A percentile compares a stretch with the other conserved stretches of the same genome.
These are phyloP conservation scores for Ceyx erithaca DNA, from an alignment of 2,797 vertebrate genomes.

Conservation along the genomic window DNA sequence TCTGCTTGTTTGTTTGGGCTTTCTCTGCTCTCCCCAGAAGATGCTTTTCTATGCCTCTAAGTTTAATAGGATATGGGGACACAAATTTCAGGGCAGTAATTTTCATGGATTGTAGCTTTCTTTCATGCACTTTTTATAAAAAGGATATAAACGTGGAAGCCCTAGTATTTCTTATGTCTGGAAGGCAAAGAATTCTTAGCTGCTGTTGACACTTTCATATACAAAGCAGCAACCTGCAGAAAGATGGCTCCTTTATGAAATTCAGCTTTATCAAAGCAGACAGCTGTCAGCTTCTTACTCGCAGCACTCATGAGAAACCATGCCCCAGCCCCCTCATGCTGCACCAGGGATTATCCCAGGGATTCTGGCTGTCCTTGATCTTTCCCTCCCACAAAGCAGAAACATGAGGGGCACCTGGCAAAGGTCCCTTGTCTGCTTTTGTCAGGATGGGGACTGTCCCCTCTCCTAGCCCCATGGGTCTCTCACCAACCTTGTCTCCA, in stretches of 20 bases:
- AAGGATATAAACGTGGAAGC: background rate
- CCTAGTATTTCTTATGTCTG: background rate
- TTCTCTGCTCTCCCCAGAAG: background rate
- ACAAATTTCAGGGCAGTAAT: conserved; percentile 27
- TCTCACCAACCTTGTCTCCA: background rate
- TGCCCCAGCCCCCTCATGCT: background rate
- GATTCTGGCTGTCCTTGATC: background rate
- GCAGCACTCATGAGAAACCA: background rate
- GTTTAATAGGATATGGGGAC: conserved; percentile 2
- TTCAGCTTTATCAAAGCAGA: conserved; percentile 61
- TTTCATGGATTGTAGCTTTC: conserved; percentile 20
- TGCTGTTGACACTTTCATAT: background rate
- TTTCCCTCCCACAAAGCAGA: background rate
- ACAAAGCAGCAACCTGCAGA: conserved; percentile 29
- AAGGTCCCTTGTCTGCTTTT: background rate
- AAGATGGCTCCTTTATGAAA: conserved; percentile 29
- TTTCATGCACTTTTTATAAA: background rate
- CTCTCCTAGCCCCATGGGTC: background rate
- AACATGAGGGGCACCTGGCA: background rate
- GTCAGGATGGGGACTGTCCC: no score
- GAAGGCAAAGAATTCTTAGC: conserved; percentile 46
- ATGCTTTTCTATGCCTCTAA: background rate
- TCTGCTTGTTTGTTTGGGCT: background rate
- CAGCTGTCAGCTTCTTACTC: conserved; percentile 67
- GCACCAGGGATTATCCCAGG: background rate